Evolutionary conservation across 2,888 invertebrate genomes (phyloP).

Genomic region (Tridacna gigas): DNA sequence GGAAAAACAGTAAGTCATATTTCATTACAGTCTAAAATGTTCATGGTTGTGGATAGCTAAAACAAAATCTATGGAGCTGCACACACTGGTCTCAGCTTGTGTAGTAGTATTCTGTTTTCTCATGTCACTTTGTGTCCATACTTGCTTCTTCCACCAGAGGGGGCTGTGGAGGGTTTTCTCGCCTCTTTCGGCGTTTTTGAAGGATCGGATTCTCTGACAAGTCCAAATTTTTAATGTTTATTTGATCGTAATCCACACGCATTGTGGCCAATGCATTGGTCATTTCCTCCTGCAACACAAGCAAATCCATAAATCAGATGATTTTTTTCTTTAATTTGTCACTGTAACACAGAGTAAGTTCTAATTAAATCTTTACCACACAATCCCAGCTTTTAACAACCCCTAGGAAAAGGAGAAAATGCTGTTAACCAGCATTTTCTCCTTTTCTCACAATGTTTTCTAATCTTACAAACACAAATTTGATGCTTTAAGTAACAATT

Average conservation of each 20-base stretch:
- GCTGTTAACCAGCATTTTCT: too few species aligned
- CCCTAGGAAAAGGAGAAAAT: too few species aligned
- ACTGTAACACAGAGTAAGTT: too few species aligned
- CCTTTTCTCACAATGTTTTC: too few species aligned
- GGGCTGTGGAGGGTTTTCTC: constrained; percentile 83
- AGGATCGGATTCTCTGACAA: constrained; percentile 95
- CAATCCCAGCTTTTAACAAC: too few species aligned
- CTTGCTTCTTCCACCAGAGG: constrained; percentile 47
- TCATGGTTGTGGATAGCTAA: not conserved
- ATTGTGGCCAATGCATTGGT: constrained; percentile 98
- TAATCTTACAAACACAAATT: too few species aligned
- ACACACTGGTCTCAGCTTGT: not conserved
- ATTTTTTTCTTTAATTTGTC: too few species aligned
- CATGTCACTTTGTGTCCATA: constrained; percentile 54
- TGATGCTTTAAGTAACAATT: too few species aligned
- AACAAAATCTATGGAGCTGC: constrained; percentile 10
- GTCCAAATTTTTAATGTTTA: constrained; percentile 96
- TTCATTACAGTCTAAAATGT: not conserved
- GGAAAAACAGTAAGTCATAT: too few species aligned
- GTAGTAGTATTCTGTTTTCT: not conserved
- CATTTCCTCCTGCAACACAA: constrained; percentile 93
- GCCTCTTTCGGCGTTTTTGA: constrained; percentile 89
- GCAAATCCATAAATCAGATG: too few species aligned
- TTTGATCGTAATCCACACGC: constrained; percentile 96
- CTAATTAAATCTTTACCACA: too few species aligned